These are phyloP conservation scores for Bucco capensis DNA, from an alignment of 2,113 vertebrate genomes.

Conservation along the genomic window DNA sequence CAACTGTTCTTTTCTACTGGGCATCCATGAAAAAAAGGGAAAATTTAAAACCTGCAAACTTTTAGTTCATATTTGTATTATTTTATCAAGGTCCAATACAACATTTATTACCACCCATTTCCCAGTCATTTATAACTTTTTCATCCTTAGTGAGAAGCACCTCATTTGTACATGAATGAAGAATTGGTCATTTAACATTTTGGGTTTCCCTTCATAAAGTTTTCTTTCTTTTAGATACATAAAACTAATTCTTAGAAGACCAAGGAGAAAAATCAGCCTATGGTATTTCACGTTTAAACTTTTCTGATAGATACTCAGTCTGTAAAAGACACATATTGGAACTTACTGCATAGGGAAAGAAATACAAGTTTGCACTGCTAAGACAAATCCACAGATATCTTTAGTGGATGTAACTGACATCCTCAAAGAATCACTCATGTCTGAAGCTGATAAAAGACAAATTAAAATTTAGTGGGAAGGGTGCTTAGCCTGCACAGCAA, in stretches of 20 bases:
- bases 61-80: background rate
- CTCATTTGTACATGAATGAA: background rate
- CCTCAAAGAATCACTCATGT: background rate
- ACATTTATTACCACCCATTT: background rate
- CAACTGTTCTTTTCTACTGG: background rate
- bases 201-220: background rate
- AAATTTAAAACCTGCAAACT: background rate
- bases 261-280: background rate
- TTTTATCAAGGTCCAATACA: background rate
- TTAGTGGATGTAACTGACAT: background rate
- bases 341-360: rapidly evolving
- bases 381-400: background rate
- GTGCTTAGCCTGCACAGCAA: background rate
- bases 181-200: background rate
- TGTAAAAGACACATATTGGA: background rate
- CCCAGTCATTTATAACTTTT: background rate
- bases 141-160: background rate
- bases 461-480: background rate
- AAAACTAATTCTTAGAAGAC: background rate
- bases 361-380: background rate
- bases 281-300: background rate
- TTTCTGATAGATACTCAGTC: background rate
- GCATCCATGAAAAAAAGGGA: background rate
- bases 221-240: background rate
- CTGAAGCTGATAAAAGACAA: background rate